Base-by-base conservation (phyloP, 2,888 invertebrate genomes). In the Troides oblongomaculatus region DNA sequence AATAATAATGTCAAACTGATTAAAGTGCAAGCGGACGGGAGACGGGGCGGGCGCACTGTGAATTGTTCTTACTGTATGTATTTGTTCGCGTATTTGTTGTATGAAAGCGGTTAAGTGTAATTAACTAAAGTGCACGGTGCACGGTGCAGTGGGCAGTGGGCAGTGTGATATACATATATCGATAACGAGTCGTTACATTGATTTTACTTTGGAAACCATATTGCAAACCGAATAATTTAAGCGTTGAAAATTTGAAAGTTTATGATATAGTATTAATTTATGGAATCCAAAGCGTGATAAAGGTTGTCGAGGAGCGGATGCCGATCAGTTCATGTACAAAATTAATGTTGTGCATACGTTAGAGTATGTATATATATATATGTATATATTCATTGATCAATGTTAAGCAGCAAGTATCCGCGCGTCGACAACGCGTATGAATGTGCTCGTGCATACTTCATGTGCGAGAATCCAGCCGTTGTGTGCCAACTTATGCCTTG, bases 401-500 rank as follows among this genome's bases (percentile, higher is more conserved):
- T 17, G 50, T 18, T 36, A 14, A 46, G 36, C 12, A 25, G 65
- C 18, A 71, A 66, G 71, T 70, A 65, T 71, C 73, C 73, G 72
- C 71, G 73, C 72, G 62, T 30, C 63, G 68, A 23, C 70, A 71
- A 68, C 64, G 68, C 70, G 68, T 67, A 58, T 72, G 72, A 73
- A 75, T 76, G 88, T 88, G 89, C 89, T 81, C 89, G 90, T 90
- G 89, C 92, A 89, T 92, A 92, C 91, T 91, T 91, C 92, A 86
- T 91, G 92, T 88, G 90, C 89, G 88, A 89, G 89, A 88, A 92
- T 93, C 93, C 93, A 93, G 89, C 93, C 93, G 90, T 93, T 93
- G 93, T 93, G 93, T 87, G 98, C 97, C 98, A 99, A 98, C 95
- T 99, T 99, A 93, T 97, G 98, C 94, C 98, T 97, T 92, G 99